phyloP scores from a whole-genome alignment of 2,888 invertebrate species.

The Plagodis dolabraria region DNA sequence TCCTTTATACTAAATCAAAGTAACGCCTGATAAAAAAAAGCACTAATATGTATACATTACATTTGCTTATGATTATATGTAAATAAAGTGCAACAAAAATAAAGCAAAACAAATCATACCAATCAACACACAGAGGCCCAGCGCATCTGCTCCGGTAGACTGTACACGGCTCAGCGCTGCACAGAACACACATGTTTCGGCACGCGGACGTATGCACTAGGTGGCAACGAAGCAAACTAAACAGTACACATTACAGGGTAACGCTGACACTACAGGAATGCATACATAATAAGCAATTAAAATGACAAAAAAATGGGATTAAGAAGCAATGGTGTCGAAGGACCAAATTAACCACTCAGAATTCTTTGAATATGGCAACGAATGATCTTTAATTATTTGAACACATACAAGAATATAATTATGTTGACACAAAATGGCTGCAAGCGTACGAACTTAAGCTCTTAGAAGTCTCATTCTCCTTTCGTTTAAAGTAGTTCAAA shows the following conservation, averaged over 20 bases:
- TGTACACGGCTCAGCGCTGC: constrained; percentile 70
- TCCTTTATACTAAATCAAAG: too few species aligned
- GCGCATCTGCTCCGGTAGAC: constrained; percentile 69
- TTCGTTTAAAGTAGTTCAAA: too few species aligned
- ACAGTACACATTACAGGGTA: constrained; percentile 42
- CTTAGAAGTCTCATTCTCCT: too few species aligned
- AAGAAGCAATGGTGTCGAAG: too few species aligned
- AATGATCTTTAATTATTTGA: too few species aligned
- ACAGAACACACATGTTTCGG: constrained; percentile 73
- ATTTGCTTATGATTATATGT: background rate
- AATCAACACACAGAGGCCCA: constrained; percentile 76
- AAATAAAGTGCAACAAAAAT: constrained; percentile 7
- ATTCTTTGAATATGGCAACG: too few species aligned
- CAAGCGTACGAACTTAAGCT: too few species aligned
- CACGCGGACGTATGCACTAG: constrained; percentile 79
- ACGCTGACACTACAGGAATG: constrained; percentile 33
- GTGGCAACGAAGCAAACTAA: constrained; percentile 73
- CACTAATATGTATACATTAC: too few species aligned
- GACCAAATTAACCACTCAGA: too few species aligned
- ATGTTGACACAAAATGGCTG: too few species aligned
- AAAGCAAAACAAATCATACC: constrained; percentile 60
- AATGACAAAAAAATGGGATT: background rate
- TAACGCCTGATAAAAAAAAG: too few species aligned
- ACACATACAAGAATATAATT: too few species aligned
- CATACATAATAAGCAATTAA: background rate